Conservation (phyloP, 1,140 invertebrate species). For the Microvelia longipes region DNA sequence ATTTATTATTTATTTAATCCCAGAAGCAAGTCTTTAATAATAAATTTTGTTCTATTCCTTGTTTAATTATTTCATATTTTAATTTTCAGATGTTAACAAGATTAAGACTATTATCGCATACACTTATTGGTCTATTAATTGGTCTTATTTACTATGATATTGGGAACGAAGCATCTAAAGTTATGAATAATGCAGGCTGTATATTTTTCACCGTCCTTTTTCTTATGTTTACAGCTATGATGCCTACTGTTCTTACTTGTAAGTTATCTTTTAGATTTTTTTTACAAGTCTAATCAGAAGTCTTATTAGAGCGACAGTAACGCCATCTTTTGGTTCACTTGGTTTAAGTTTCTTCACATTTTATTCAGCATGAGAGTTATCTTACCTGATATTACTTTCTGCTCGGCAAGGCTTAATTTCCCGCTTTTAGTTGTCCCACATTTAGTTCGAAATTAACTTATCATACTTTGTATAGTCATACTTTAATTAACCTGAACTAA, state of each 20-base stretch:
- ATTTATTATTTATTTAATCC: no score
- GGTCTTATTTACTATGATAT: slow-evolving; percentile 45
- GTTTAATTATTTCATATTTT: no score
- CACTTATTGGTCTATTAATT: slow-evolving; percentile 45
- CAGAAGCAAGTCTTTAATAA: no score
- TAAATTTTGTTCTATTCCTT: no score
- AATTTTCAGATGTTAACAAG: slow-evolving; percentile 47
- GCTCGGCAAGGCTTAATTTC: no score
- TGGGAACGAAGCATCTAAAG: slow-evolving; percentile 50
- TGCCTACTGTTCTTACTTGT: slow-evolving; percentile 61
- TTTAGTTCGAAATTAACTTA: no score
- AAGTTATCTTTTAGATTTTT: slow-evolving; percentile 28
- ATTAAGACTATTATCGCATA: slow-evolving; percentile 44
- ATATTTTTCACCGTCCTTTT: slow-evolving; percentile 44
- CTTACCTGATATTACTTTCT: no score
- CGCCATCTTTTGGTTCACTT: no score
- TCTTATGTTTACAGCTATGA: slow-evolving; percentile 51
- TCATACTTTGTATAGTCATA: no score
- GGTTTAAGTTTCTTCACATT: background rate
- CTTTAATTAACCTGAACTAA: no score
- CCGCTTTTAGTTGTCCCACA: no score
- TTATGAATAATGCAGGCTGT: slow-evolving; percentile 50
- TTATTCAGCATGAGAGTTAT: background rate
- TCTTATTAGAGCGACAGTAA: no score
- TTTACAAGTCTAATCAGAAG: background rate